Evolutionary conservation across 2,888 invertebrate genomes (phyloP), one percentile per base, ranked within the genome.

Genomic region (Cerastis rubricosa): DNA sequence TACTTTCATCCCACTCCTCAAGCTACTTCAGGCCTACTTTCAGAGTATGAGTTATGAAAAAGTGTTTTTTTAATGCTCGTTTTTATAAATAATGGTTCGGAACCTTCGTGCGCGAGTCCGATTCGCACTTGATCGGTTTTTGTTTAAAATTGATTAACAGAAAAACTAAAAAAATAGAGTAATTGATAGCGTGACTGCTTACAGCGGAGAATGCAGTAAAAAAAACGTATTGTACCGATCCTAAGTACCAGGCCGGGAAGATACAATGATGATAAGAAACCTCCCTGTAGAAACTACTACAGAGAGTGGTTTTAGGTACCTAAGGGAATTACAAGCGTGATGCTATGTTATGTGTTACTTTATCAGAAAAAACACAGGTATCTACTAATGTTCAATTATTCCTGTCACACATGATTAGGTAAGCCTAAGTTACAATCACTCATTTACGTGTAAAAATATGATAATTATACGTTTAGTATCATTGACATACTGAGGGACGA

Each of bases 401-500:
- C n/a, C 54, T 59, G 73, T 69, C 78, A 64, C n/a, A 78, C 75
- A 29, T 71, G 67, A 84, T 81, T 71, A 74, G 45, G 25, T 57
- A 66, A 54, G 71, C 64, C 47, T 69, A 74, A 7, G 22, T 51
- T 80, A 54, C 54, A 73, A 69, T 73, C 59, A 40, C 35, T 66
- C 47, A 71, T 57, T 49, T 68, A 77, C 9, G 35, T 70, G 19
- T 64, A 67, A 40, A 75, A 75, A 78, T 75, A 66, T 64, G 68
- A 73, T 73, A 85, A 81, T 73, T 59, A 12, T n/a, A 19, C 35
- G 12, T 72, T 35, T 19, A 64, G 78, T 75, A 66, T 74, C 67
- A 81, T 78, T 81, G 76, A 72, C 68, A 83, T 73, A 79, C 59
- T 76, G 59, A 74, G 43, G 40, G 59, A 40, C n/a, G 19, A 12